Base-by-base conservation (phyloP, 2,113 vertebrate genomes). In the Morone chrysops region DNA sequence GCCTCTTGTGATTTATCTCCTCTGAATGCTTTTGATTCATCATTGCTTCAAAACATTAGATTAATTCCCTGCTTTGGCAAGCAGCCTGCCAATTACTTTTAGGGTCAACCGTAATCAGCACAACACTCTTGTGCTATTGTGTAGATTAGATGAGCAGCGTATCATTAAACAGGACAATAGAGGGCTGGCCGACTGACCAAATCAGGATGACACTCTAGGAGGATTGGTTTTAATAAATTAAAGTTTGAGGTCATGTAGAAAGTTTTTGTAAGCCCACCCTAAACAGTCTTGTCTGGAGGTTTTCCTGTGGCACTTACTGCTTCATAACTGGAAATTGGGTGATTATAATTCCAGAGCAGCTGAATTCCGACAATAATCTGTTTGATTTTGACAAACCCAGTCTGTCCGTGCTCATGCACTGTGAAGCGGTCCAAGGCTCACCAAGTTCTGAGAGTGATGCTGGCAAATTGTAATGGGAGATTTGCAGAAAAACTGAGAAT, bases 11-110 rank as follows among this genome's bases (percentile, higher is more conserved):
- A 89, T 90, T 91, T 73, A 88, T 90, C 80, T 83, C 76, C 80
- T 65, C 71, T 85, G 80, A 88, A 83, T 41, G 84, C 57, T 78
- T 86, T 80, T 87, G 88, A 91, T 90, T 89, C 83, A 84, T 89
- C 83, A 60, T 68, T 50, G 75, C 83, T 88, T 81, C 63, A 67
- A 89, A 90, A 91, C 87, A 89, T 86, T 74, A 83, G 85, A 93
- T 93, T 90, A 90, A 91, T 91, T 88, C 85, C 89, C 87, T 88
- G 86, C 87, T 83, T 86, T 93, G 91, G 92, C 87, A 89, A 80
- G 82, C 86, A 84, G 91, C 86, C 89, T 84, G 82, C 80, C 88
- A 86, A 90, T 93, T 92, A 92, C 78, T 90, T 89, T 89, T 85
- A 87, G 85, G 90, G 87, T 93, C 90, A 83, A 51, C 70, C 57